Evolutionary conservation across 2,888 invertebrate genomes (phyloP), one percentile per base, ranked within the genome.

Genomic region (Euzetes globulus): DNA sequence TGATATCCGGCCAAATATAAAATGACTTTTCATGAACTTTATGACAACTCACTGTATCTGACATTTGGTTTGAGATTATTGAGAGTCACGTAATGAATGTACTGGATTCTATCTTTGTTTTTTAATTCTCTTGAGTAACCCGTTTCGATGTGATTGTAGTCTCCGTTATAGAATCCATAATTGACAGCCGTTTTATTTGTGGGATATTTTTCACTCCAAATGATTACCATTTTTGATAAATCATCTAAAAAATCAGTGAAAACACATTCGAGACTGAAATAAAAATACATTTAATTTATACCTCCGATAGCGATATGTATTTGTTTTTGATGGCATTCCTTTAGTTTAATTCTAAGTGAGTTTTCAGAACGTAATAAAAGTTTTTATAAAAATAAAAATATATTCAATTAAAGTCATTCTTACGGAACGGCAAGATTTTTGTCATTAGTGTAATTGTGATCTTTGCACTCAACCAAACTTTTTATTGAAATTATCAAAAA

Each of bases 241-340:
- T 68, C 33, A 68, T 68, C 41, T 63, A n/a, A 63, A 17, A n/a
- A 17, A n/a, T 4, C 6, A 19, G 9, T 58, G 4, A 58, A 25
- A 4, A n/a, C n/a, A n/a, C n/a, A n/a, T n/a, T n/a, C n/a, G n/a
- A 22, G 5, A 29, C 27, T 60, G 19, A 5, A n/a, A 15, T 9
- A 9, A 29, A 6, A 17, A 63, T 15, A 33, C 25, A 13, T 41
- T 41, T 58, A 25, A 55, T 58, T 5, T 3, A 19, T 33, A 63
- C 63, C 63, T 37, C 68, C 68, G 68, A 68, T 68, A n/a, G 68
- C 68, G 15, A 68, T 68, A 41, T 68, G 68, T 22, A 68, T 68
- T 15, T 68, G 68, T 6, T 41, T 60, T 29, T 60, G 60, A 60
- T 22, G 33, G 9, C 17, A 17, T 11, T 25, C 15, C 7, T 5